Percentiles rank a stretch among this genome's conserved stretches.
These are phyloP conservation scores for Fopius arisanus DNA, from an alignment of 1,140 invertebrate genomes.

Conservation along the genomic window DNA sequence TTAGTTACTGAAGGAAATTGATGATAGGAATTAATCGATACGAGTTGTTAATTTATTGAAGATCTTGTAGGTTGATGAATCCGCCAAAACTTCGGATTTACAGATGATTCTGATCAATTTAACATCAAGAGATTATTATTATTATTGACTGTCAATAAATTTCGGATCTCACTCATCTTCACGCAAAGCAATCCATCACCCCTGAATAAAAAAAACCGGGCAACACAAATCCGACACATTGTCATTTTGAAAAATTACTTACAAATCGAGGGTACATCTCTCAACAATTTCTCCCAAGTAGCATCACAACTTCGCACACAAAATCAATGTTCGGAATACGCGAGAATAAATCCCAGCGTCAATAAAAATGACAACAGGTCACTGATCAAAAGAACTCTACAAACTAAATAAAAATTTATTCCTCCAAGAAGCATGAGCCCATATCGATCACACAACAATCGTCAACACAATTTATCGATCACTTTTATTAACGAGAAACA, in stretches of 20 bases:
- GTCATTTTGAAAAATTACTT: constrained; percentile 43
- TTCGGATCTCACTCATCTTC: too few species aligned
- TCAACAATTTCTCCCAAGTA: constrained; percentile 38
- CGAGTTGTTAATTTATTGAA: too few species aligned
- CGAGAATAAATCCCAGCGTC: background rate
- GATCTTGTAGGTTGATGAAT: too few species aligned
- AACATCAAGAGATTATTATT: too few species aligned
- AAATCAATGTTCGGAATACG: constrained; percentile 15
- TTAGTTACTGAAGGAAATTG: background rate
- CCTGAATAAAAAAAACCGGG: too few species aligned
- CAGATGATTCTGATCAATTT: too few species aligned
- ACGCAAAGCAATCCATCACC: too few species aligned
- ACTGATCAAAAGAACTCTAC: background rate
- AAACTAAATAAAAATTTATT: background rate
- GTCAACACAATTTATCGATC: constrained; percentile 3
- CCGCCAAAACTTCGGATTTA: too few species aligned
- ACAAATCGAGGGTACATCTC: constrained; percentile 58
- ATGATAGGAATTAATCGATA: too few species aligned
- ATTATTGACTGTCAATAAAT: too few species aligned
- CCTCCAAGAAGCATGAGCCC: constrained; percentile 3
- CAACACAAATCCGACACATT: background rate
- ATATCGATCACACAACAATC: constrained; percentile 15
- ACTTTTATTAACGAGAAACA: constrained; percentile 33
- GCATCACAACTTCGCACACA: constrained; percentile 41
- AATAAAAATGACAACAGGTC: background rate